Conservation (phyloP, 2,888 invertebrate species). For the Yponomeuta evonymella region DNA sequence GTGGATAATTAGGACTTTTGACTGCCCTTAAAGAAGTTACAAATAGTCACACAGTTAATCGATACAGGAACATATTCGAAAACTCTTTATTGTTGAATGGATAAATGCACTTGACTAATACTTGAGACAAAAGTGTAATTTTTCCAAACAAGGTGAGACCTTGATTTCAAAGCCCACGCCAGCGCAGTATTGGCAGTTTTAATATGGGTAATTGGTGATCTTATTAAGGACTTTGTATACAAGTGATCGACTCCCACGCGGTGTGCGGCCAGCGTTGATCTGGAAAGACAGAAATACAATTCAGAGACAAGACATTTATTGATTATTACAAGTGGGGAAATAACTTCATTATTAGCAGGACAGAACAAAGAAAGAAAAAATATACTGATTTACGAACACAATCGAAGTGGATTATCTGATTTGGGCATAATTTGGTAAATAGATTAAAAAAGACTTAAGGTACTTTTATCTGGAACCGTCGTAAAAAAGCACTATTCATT, state of each 20-base stretch:
- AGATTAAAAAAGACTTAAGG: no score
- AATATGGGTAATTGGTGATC: conserved; percentile 64
- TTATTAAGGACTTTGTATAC: conserved; percentile 54
- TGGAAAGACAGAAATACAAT: neutral
- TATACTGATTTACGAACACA: no score
- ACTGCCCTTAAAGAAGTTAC: no score
- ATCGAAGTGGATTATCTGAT: no score
- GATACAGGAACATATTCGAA: neutral
- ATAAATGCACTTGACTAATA: neutral
- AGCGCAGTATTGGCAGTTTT: conserved; percentile 56
- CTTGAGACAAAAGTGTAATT: conserved; percentile 34
- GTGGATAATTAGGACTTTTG: no score
- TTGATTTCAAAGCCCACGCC: conserved; percentile 66
- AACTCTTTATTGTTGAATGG: neutral
- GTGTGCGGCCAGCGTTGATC: neutral
- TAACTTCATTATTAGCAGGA: no score
- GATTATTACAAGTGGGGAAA: no score
- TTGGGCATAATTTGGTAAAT: no score
- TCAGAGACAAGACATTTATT: neutral
- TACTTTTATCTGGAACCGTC: no score
- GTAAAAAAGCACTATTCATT: no score
- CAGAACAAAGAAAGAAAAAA: no score
- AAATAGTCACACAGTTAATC: no score
- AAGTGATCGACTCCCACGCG: conserved; percentile 8
- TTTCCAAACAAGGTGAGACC: conserved; percentile 60